These are phyloP conservation scores for Stictonetta naevosa DNA, from an alignment of 2,113 vertebrate genomes.

Conservation along the genomic window DNA sequence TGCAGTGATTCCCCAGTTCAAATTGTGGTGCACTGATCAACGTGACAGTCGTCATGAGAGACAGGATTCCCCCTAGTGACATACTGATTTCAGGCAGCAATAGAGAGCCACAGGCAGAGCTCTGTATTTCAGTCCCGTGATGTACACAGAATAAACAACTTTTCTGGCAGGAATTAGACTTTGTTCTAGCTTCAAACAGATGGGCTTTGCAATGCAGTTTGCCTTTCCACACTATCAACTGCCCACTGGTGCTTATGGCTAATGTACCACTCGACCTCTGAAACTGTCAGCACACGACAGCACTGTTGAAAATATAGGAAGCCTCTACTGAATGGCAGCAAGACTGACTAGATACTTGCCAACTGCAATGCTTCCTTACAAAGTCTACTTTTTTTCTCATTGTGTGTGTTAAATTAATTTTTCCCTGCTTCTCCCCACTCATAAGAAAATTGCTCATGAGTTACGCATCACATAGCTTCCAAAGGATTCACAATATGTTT, in stretches of 20 bases:
- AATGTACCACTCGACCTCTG: background rate
- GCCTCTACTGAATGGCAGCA: background rate
- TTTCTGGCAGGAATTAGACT: background rate
- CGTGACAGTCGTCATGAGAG: background rate
- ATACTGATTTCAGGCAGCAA: background rate
- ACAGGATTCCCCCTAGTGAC: background rate
- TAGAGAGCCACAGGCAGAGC: background rate
- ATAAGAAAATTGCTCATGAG: background rate
- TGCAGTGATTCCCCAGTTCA: background rate
- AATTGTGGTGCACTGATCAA: fast-evolving
- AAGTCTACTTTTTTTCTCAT: background rate
- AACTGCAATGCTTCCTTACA: background rate
- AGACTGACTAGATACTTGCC: background rate
- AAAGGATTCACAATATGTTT: background rate
- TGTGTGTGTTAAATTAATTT: background rate
- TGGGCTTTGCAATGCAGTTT: background rate
- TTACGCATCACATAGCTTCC: background rate
- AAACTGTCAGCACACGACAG: background rate
- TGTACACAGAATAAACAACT: background rate
- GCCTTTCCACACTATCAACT: background rate
- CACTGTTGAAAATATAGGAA: background rate
- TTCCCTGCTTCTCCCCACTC: background rate
- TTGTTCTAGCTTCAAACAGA: background rate
- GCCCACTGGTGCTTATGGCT: background rate
- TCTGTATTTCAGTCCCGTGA: background rate